These are phyloP conservation scores for Diarsia mendica DNA, from an alignment of 2,888 invertebrate species.

Conservation along the genomic window DNA sequence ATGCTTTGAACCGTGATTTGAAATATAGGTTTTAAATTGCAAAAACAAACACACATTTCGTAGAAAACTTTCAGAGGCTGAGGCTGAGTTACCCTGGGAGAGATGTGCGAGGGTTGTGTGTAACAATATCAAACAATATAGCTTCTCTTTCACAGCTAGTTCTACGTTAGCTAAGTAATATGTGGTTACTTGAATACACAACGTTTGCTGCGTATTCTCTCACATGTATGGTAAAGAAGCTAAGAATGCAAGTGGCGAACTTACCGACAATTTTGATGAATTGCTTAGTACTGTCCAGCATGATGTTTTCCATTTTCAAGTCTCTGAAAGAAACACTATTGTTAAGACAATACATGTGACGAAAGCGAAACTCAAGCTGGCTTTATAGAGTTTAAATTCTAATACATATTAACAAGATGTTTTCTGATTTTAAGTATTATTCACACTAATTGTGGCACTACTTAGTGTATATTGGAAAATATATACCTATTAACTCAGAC, in stretches of 20 bases:
- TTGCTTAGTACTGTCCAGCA: slow-evolving; percentile 92
- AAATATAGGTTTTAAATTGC: not conserved
- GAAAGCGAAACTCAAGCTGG: not conserved
- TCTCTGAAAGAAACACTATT: slow-evolving; percentile 88
- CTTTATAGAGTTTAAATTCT: not conserved
- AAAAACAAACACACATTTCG: not conserved
- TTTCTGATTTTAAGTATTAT: not conserved
- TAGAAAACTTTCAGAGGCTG: not conserved
- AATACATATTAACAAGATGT: not conserved
- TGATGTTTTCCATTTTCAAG: slow-evolving; percentile 95
- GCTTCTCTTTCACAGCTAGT: not conserved
- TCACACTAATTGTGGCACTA: not conserved
- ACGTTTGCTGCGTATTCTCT: not conserved
- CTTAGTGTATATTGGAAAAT: not conserved
- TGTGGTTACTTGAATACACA: not conserved
- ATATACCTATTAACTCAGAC: too few relatives aligned
- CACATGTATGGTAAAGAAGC: not conserved
- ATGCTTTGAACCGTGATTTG: not conserved
- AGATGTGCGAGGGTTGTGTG: not conserved
- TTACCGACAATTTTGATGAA: slow-evolving; percentile 93
- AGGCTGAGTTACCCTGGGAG: not conserved
- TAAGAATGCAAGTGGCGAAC: not conserved
- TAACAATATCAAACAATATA: not conserved
- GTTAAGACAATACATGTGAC: not conserved
- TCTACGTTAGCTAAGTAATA: not conserved